Base-by-base conservation (phyloP, 2,797 vertebrate species). In the Enteromius argenteus region DNA sequence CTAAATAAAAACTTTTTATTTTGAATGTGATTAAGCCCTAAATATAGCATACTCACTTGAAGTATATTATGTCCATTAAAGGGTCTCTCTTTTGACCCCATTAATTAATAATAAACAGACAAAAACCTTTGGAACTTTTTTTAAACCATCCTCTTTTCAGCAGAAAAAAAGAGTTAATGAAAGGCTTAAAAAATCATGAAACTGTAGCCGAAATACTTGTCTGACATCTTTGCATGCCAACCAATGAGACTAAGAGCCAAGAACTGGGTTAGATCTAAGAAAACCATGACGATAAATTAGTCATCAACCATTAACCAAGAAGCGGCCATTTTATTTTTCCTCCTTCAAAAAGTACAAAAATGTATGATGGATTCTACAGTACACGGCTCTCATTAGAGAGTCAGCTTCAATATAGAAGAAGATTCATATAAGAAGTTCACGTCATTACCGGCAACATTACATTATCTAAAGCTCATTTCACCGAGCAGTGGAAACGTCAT, bases 301-400 rank as follows among this genome's bases (percentile, higher is more conserved):
- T 93, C 90, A 94, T 95, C 89, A 95, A 91, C 90, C 91, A 92
- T 94, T 94, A 75, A 92, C 91, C 89, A 88, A 91, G 67, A 27
- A 85, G 56, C 75, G 66, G 56, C 81, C 3, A 75, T 88, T 81
- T 74, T 88, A 78, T 58, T 76, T 89, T 62, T 44, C 1, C 17
- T 44, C 44, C 5, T 79, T 84, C 10, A 19, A 85, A 82, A 66
- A 84, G 71, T 66, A 76, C 3, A 39, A 56, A 75, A 53, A 39
- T 27, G 10, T 10, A 42, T 80, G 74, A 56, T 42, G 42, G 60
- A 39, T 42, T 62, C 27, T 51, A 64, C n/a, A 81, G 49, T 71
- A 86, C 44, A 19, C 23, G 9, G 0, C 11, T 58, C 46, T 88
- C 30, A 73, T 72, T 79, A 67, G 15, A 27, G 30, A 62, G 27